These are phyloP conservation scores for Perca flavescens DNA, from an alignment of 2,113 vertebrate species.

Conservation along the genomic window DNA sequence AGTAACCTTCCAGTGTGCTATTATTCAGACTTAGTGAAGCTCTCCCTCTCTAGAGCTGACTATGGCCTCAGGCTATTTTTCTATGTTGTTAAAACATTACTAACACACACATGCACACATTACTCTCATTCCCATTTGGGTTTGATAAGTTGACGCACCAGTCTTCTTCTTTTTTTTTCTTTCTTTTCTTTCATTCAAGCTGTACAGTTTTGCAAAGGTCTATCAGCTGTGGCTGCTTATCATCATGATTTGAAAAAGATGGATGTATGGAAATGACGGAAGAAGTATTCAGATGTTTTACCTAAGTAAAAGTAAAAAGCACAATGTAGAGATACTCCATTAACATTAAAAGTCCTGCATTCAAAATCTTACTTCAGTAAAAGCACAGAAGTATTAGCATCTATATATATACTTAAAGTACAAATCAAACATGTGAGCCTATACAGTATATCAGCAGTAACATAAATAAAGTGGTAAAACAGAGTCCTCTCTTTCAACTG, in stretches of 20 bases:
- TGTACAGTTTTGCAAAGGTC: background rate
- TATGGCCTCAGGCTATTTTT: background rate
- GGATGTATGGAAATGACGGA: no score
- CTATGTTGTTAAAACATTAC: conserved; percentile 35
- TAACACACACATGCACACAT: conserved; percentile 38
- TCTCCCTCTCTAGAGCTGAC: background rate
- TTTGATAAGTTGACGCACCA: background rate
- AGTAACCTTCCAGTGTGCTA: background rate
- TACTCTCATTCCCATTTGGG: background rate
- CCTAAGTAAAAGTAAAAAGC: no score
- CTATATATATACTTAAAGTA: no score
- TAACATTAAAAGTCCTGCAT: no score
- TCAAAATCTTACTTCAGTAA: no score
- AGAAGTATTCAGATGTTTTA: no score
- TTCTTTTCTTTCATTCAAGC: background rate
- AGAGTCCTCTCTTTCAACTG: background rate
- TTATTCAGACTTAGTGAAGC: background rate
- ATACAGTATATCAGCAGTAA: background rate
- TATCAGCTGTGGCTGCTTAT: background rate
- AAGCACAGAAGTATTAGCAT: no score
- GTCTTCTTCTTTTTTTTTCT: background rate
- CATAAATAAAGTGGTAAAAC: background rate
- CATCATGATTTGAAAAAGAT: background rate
- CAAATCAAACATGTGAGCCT: background rate
- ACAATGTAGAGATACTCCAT: no score